Base-by-base conservation (phyloP, 2,888 invertebrate genomes). In the Papilio gigon region DNA sequence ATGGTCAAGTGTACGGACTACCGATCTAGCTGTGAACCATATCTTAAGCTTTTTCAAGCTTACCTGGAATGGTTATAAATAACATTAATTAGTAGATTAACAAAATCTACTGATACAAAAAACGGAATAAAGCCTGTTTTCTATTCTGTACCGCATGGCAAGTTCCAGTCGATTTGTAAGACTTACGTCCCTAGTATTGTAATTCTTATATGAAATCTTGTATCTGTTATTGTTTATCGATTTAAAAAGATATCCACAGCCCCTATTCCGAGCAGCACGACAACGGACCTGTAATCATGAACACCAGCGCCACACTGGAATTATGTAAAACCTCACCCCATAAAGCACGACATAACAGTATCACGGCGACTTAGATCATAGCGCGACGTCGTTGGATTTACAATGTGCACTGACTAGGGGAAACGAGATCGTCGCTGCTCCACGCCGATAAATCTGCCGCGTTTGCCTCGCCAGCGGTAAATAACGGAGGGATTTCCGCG, bases 401-500 rank as follows among this genome's bases (percentile, higher is more conserved):
- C 44, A 53, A 69, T 81, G 75, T 71, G 78, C 77, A 78, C 77
- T 78, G 73, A 78, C 74, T 83, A 85, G 82, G 79, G 84, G 87
- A 87, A 89, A 90, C 86, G 83, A 89, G 92, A 91, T 87, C 89
- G 89, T 87, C 88, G 80, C 84, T 84, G 80, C 84, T 79, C 78
- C 74, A 78, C 84, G 53, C 30, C 89, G 90, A 92, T 92, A 92
- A 92, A 92, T 92, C 90, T 89, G 88, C 89, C 86, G 90, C 90
- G 89, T 89, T 90, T 90, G 90, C 85, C 89, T 89, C 88, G 87
- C 90, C 88, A 90, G 90, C 90, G 91, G 92, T 91, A 92, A 91
- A 92, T 91, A 91, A 92, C 91, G 89, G 90, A 89, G 89, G 89
- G 91, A 90, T 92, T 92, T 92, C 92, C 92, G 90, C 89, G 90